Evolutionary conservation across 2,113 vertebrate species (phyloP), one percentile per base, ranked within the genome.

Genomic region (Mystacornis crossleyi): DNA sequence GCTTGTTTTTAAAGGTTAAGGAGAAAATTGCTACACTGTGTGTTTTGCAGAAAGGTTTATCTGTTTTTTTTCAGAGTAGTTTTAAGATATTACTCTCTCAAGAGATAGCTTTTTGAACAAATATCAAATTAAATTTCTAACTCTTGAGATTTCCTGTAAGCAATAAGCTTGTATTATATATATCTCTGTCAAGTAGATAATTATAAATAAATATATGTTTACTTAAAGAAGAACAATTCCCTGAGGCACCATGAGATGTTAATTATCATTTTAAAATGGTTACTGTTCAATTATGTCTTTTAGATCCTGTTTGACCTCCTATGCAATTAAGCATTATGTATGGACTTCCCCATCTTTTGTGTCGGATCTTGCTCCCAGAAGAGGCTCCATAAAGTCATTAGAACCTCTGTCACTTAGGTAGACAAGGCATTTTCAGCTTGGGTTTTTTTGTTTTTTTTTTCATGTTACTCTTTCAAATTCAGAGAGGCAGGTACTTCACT

Each of bases 1-100:
- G 36, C 34, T 87, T 80, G 36, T 45, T 89, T 91, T 64, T 79
- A 92, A 97, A 86, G 70, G 69, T 90, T 89, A 92, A 93, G 67
- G 50, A 92, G 75, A 85, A 85, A 92, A 86, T 73, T 92, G 77
- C 33, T 82, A 54, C 21, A 60, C 10, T 19, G 15, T 61, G n/a
- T 60, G 15, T 67, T 85, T 43, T 78, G 29, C 29, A 79, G 45
- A 95, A 66, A 48, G 21, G 23, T 71, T 75, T 84, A 57, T 53
- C 54, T 78, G 24, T 2, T 43, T 69, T 77, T 77, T 83, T 81
- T 33, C 12, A n/a, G 34, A 67, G 53, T 48, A 70, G 24, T 38
- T 91, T 81, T 50, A 82, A 74, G 74, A 55, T 26, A 64, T 17
- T 61, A 20, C 14, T 48, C 19, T 93, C 21, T 66, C 23, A 83